These are phyloP conservation scores for Myanophis thanlyinensis DNA, from an alignment of 2,113 vertebrate genomes.

Conservation along the genomic window DNA sequence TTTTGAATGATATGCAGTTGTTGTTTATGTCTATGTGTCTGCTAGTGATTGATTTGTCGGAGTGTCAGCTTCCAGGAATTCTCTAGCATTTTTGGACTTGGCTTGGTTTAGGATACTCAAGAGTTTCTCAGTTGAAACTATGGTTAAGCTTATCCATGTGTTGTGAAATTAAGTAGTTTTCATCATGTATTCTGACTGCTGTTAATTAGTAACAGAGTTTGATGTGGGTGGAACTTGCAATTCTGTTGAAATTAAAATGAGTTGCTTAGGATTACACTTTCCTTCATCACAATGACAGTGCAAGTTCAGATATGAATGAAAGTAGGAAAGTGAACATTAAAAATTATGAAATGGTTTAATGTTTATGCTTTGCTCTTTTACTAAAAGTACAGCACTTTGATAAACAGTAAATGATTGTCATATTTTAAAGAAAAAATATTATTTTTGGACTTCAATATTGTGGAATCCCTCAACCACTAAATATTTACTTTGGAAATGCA, in stretches of 20 bases:
- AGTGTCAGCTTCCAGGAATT: not conserved
- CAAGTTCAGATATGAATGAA: not conserved
- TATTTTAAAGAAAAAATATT: not conserved
- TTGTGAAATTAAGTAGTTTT: not conserved
- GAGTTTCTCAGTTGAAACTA: not conserved
- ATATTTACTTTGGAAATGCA: not conserved
- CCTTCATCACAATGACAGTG: constrained; percentile 6
- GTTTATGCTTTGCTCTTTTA: not conserved
- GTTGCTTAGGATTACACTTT: not conserved
- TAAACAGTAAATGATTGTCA: not conserved
- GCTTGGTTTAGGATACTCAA: not conserved
- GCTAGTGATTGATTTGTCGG: not conserved
- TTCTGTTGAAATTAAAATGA: not conserved
- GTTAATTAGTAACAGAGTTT: not conserved
- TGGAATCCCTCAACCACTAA: not conserved
- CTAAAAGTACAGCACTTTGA: not conserved
- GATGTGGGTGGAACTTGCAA: not conserved
- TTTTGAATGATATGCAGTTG: not conserved
- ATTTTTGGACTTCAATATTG: not conserved
- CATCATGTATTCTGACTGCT: not conserved
- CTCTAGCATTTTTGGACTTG: not conserved
- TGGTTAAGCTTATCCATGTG: not conserved
- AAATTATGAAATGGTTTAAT: not conserved
- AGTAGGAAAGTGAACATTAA: not conserved
- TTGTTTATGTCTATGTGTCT: not conserved